Conservation (phyloP, 2,113 vertebrate genomes). For the Oreochromis spilurus region DNA sequence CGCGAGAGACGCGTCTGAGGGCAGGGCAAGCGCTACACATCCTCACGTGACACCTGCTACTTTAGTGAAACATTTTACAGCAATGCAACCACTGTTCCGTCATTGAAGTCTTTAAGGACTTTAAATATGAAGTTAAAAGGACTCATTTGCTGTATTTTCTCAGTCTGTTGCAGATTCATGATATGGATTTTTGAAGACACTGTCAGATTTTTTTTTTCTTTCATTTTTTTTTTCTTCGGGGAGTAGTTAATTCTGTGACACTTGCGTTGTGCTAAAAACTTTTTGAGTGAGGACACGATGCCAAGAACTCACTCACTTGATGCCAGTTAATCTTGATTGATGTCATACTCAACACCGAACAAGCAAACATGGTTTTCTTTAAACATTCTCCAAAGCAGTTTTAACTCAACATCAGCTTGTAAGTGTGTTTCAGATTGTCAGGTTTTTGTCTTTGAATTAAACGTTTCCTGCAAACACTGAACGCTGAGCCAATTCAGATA, state of each 20-base stretch:
- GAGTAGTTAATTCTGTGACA: conserved; percentile 40
- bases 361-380: not conserved
- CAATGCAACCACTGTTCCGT: conserved; percentile 33
- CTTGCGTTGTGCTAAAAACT: not conserved
- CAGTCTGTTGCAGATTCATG: conserved; percentile 40
- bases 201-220: conserved; percentile 46
- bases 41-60: not conserved
- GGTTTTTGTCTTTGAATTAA: conserved; percentile 23
- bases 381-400: not conserved
- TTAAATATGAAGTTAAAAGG: conserved; percentile 29
- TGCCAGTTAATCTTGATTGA: not conserved
- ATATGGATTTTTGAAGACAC: conserved; percentile 63
- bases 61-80: conserved; percentile 3
- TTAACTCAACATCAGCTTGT: not conserved
- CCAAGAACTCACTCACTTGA: not conserved
- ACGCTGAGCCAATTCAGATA: conserved; percentile 67
- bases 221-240: conserved; percentile 34
- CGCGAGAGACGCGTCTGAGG: not conserved
- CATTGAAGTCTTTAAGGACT: conserved; percentile 7
- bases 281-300: not conserved
- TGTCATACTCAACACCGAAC: not conserved
- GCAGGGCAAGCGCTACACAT: not conserved
- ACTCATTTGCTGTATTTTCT: conserved; percentile 42
- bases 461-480: conserved; percentile 72
- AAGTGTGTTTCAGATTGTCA: conserved; percentile 13